These are phyloP conservation scores for Drosophila pruinosa DNA, from an alignment of 1,140 invertebrate species.

Conservation along the genomic window DNA sequence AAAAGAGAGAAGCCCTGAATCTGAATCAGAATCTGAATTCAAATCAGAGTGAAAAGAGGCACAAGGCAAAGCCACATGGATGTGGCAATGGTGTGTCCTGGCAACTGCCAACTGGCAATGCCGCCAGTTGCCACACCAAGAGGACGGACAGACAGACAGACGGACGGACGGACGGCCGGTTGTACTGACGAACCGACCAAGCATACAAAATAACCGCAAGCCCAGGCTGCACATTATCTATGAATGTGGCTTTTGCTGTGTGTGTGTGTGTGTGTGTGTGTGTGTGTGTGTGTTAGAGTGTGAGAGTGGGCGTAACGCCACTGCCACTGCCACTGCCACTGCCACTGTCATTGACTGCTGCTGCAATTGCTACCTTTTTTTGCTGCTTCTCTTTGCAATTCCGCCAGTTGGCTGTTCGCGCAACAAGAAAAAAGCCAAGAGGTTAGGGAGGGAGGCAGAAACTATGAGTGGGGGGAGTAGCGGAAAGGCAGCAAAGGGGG, in stretches of 20 bases:
- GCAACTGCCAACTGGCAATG: slow-evolving; percentile 38
- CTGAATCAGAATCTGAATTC: slow-evolving; percentile 6
- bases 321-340: slow-evolving; percentile 1
- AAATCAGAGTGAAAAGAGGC: slow-evolving; percentile 23
- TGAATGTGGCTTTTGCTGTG: slow-evolving; percentile 54
- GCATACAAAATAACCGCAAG: slow-evolving; percentile 78
- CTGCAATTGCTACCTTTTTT: slow-evolving; percentile 2
- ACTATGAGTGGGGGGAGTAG: background rate
- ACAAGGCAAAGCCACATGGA: slow-evolving; percentile 23
- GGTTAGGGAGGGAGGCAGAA: background rate
- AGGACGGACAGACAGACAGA: background rate
- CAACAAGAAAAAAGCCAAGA: slow-evolving; percentile 19
- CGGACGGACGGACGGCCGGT: background rate
- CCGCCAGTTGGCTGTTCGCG: slow-evolving; percentile 30
- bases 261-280: background rate
- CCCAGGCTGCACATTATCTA: slow-evolving; percentile 78
- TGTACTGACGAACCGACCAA: slow-evolving; percentile 50
- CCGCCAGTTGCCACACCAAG: background rate
- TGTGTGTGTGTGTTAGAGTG: slow-evolving; percentile 1
- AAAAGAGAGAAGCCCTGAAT: slow-evolving; percentile 3
- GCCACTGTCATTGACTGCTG: background rate
- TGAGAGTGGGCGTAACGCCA: slow-evolving; percentile 20
- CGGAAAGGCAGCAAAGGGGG: background rate
- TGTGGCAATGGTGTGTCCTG: slow-evolving; percentile 44
- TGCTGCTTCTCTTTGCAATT: background rate